A percentile compares a stretch with the other conserved stretches of the same genome.
phyloP scores from a whole-genome alignment of 2,113 vertebrate species.

The Bujurquina vittata region DNA sequence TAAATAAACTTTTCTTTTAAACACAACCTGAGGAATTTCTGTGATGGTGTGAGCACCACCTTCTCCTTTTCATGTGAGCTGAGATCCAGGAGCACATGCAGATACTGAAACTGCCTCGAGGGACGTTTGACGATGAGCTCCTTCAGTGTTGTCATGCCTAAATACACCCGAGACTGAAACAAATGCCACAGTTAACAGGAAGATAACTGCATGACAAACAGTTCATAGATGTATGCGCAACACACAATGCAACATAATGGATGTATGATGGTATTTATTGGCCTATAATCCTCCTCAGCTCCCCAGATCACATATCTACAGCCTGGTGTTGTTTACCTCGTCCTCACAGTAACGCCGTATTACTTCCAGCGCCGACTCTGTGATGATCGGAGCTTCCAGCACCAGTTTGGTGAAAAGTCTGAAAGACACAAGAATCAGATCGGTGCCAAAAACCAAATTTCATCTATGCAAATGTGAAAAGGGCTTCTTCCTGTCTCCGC shows the following conservation, averaged over 20 bases:
- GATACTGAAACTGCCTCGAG: constrained; percentile 91
- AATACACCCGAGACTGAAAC: constrained; percentile 88
- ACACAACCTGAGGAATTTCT: background rate
- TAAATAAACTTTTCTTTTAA: background rate
- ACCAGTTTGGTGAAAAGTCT: constrained; percentile 95
- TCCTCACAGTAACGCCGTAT: constrained; percentile 95
- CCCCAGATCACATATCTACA: too few species aligned
- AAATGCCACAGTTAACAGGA: background rate
- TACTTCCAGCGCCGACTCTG: constrained; percentile 91
- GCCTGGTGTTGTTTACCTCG: constrained; percentile 77
- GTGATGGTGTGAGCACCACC: constrained; percentile 64
- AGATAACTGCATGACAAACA: background rate
- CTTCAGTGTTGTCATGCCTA: constrained; percentile 92
- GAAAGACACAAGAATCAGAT: background rate
- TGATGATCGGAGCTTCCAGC: constrained; percentile 91
- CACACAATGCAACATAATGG: background rate
- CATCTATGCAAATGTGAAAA: background rate
- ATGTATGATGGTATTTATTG: background rate
- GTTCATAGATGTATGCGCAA: background rate
- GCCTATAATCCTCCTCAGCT: too few species aligned
- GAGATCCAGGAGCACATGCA: constrained; percentile 92
- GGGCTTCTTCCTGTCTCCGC: background rate
- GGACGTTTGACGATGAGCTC: constrained; percentile 94
- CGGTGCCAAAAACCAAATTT: background rate
- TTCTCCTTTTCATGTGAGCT: constrained; percentile 96